These are phyloP conservation scores for Sparus aurata DNA, from an alignment of 2,797 vertebrate species.

Conservation along the genomic window DNA sequence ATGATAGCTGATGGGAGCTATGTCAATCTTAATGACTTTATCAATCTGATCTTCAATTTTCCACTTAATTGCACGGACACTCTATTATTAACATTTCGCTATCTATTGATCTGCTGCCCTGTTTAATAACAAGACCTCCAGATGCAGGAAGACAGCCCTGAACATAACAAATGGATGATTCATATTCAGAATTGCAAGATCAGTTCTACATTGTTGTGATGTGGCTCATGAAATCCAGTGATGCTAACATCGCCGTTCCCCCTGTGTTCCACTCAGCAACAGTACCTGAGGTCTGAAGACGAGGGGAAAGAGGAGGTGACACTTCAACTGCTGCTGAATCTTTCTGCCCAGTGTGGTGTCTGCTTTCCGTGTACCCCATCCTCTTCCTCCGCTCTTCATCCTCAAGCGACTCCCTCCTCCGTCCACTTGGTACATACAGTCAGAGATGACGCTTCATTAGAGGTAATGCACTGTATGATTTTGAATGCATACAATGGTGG, in stretches of 20 bases:
- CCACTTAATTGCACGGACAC: slow-evolving; percentile 9
- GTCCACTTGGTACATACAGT: slow-evolving; percentile 86
- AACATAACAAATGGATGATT: neutral
- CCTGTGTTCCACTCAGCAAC: slow-evolving; percentile 83
- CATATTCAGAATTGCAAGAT: neutral
- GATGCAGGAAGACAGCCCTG: neutral
- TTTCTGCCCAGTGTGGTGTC: slow-evolving; percentile 89
- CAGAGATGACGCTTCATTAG: slow-evolving; percentile 86
- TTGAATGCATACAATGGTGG: slow-evolving; percentile 1
- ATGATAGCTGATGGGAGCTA: slow-evolving; percentile 7
- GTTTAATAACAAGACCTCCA: slow-evolving; percentile 22
- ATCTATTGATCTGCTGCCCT: slow-evolving; percentile 6
- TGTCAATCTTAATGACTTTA: neutral
- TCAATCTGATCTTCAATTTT: slow-evolving; percentile 20
- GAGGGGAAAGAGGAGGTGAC: slow-evolving; percentile 89
- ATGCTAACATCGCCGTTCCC: slow-evolving; percentile 7
- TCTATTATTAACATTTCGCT: slow-evolving; percentile 10
- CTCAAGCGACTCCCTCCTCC: slow-evolving; percentile 59
- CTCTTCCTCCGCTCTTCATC: slow-evolving; percentile 77
- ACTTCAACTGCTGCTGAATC: slow-evolving; percentile 90
- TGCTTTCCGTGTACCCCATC: slow-evolving; percentile 87
- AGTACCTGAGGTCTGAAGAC: slow-evolving; percentile 88
- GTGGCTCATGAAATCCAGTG: neutral
- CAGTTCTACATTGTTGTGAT: neutral
- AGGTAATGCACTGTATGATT: slow-evolving; percentile 65